phyloP scores from a whole-genome alignment of 2,797 vertebrate genomes.

The Xyrichtys novacula region DNA sequence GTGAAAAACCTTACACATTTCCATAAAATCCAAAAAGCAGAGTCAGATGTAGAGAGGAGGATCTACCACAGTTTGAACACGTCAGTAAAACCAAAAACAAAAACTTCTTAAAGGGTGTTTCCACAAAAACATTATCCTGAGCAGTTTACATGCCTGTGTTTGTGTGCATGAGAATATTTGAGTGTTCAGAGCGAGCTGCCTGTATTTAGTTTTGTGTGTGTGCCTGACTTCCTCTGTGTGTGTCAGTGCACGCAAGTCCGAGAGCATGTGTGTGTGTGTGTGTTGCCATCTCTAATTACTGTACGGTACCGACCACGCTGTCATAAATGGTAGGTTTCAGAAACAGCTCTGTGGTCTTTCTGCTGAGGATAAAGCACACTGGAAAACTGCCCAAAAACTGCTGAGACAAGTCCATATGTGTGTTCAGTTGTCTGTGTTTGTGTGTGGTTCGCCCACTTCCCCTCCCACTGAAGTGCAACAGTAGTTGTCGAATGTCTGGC shows the following conservation, averaged over 20 bases:
- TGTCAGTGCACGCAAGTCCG: constrained; percentile 34
- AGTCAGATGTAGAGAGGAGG: constrained; percentile 2
- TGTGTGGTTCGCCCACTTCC: constrained; percentile 28
- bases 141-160: constrained; percentile 62
- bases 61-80: constrained; percentile 13
- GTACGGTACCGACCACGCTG: constrained; percentile 57
- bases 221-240: constrained; percentile 22
- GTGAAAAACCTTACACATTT: constrained; percentile 21
- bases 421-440: constrained; percentile 18
- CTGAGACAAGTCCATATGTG: constrained; percentile 59
- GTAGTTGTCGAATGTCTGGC: constrained; percentile 56
- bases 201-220: constrained; percentile 66
- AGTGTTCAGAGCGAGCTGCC: constrained; percentile 46
- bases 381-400: constrained; percentile 74
- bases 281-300: constrained; percentile 76
- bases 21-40: constrained; percentile 15
- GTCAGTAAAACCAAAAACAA: constrained; percentile 40
- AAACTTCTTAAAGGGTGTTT: constrained; percentile 49
- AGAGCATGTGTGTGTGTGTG: constrained; percentile 20
- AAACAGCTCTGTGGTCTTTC: constrained; percentile 68
- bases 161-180: constrained; percentile 32
- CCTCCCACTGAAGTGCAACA: constrained; percentile 49
- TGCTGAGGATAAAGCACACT: constrained; percentile 69
- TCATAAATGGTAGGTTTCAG: constrained; percentile 71
- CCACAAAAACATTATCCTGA: constrained; percentile 30